phyloP scores from a whole-genome alignment of 2,888 invertebrate species.

The Cantharis rustica region DNA sequence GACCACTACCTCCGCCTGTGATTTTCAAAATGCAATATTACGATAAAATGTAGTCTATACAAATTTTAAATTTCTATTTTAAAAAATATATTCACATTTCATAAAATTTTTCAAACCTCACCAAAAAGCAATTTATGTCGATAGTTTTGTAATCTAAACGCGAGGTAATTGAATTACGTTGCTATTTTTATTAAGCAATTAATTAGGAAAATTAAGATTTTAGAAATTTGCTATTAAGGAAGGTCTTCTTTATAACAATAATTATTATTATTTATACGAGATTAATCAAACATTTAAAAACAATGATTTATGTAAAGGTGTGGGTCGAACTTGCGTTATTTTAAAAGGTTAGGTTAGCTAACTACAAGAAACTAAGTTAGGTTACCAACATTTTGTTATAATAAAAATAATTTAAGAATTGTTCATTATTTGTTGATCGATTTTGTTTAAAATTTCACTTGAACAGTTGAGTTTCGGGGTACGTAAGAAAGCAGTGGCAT shows the following conservation, averaged over 20 bases:
- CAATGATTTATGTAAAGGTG: neutral
- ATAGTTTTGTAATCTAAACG: neutral
- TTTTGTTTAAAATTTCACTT: neutral
- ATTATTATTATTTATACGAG: neutral
- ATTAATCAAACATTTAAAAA: neutral
- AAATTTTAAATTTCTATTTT: neutral
- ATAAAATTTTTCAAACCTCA: neutral
- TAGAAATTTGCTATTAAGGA: neutral
- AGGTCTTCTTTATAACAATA: neutral
- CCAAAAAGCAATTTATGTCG: neutral
- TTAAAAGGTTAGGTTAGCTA: neutral
- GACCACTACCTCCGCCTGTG: neutral
- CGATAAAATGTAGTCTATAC: neutral
- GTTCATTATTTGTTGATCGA: neutral
- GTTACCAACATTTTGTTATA: neutral
- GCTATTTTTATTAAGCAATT: neutral
- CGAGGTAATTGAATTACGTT: neutral
- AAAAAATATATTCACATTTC: neutral
- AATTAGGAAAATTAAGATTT: neutral
- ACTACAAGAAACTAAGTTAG: neutral
- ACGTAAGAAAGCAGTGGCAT: neutral
- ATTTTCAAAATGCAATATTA: neutral
- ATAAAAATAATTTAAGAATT: neutral
- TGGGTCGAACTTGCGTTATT: neutral
- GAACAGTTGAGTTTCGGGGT: neutral